phyloP scores from a whole-genome alignment of 2,113 vertebrate species.

The Odocoileus hemionus region DNA sequence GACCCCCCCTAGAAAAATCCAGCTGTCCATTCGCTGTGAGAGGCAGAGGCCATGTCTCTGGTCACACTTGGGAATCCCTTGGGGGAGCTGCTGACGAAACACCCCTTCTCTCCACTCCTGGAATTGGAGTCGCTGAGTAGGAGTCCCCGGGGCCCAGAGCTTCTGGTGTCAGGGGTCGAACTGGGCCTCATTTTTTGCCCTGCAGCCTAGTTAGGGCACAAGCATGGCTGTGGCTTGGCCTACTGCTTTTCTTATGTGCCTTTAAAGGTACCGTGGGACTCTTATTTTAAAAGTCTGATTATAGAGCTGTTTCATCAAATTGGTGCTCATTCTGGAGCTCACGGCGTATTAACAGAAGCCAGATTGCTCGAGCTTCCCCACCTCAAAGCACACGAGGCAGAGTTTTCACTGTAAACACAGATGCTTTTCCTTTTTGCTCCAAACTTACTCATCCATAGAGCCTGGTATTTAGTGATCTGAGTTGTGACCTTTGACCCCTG shows the following conservation, averaged over 20 bases:
- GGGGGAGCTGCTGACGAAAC: not conserved
- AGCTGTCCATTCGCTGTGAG: fast-evolving
- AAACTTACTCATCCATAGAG: not conserved
- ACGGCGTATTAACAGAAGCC: not conserved
- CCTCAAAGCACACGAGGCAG: not conserved
- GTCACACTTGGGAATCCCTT: not conserved
- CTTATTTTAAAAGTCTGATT: not conserved
- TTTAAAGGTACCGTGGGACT: not conserved
- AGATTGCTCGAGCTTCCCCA: not conserved
- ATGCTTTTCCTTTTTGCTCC: not conserved
- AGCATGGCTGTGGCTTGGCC: fast-evolving
- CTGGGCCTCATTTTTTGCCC: not conserved
- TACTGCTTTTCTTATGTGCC: not conserved
- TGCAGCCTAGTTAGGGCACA: not conserved
- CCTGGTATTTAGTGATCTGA: not conserved
- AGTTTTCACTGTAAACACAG: not conserved
- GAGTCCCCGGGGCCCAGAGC: not conserved
- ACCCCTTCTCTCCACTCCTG: not conserved
- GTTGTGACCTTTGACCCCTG: not conserved
- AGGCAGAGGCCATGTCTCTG: not conserved
- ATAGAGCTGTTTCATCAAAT: not conserved
- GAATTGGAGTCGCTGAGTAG: not conserved
- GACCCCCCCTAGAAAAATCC: not conserved
- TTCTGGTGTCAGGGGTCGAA: fast-evolving
- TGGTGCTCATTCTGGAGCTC: not conserved